These are phyloP conservation scores for Drosophila diplacantha DNA, from an alignment of 2,888 invertebrate species.

Conservation along the genomic window DNA sequence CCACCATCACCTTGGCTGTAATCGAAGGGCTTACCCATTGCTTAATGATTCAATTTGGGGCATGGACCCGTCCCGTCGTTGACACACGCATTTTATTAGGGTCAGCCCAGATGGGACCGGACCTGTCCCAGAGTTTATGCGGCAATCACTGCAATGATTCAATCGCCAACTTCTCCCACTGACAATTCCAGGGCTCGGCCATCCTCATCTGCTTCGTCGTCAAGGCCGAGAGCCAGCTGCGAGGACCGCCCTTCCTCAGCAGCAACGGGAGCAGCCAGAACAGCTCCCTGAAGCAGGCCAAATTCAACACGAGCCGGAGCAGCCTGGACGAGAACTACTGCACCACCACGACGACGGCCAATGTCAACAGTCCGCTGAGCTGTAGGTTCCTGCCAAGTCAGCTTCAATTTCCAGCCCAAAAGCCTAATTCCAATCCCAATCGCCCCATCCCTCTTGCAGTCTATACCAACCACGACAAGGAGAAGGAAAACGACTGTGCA, in stretches of 20 bases:
- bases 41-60: constrained; percentile 26
- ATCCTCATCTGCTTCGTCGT: constrained; percentile 77
- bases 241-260: constrained; percentile 61
- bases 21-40: constrained; percentile 10
- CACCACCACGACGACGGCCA: constrained; percentile 75
- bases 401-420: neutral
- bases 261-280: constrained; percentile 61
- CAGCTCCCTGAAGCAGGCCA: constrained; percentile 68
- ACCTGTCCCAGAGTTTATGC: constrained; percentile 8
- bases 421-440: constrained; percentile 9
- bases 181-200: constrained; percentile 73
- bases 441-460: constrained; percentile 57
- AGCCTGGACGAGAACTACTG: constrained; percentile 77
- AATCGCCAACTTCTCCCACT: constrained; percentile 8
- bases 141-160: constrained; percentile 18
- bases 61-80: constrained; percentile 20
- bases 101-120: constrained; percentile 14
- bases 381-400: constrained; percentile 69
- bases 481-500: constrained; percentile 76
- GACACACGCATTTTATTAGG: constrained; percentile 33
- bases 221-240: constrained; percentile 75
- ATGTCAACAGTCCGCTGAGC: constrained; percentile 77
- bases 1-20: constrained; percentile 5
- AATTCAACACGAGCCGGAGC: constrained; percentile 74
- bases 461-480: constrained; percentile 77